Conservation (phyloP, 2,113 vertebrate genomes). For the Gulo gulo region DNA sequence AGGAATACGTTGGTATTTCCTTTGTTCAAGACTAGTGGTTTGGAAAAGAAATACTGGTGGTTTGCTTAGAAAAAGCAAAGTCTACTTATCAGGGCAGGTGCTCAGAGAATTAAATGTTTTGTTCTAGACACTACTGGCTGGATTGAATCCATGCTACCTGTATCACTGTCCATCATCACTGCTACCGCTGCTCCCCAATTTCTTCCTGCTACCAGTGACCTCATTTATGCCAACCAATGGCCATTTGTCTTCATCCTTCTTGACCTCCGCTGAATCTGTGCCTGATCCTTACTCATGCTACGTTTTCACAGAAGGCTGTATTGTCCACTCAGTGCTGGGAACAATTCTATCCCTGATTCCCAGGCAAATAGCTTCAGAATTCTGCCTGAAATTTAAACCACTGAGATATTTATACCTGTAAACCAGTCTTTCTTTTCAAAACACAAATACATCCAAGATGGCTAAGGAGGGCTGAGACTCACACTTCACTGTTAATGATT, state of each 20-base stretch:
- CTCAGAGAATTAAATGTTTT: neutral
- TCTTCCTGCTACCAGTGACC: neutral
- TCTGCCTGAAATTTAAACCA: slow-evolving; percentile 35
- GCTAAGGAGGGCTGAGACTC: neutral
- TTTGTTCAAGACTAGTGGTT: neutral
- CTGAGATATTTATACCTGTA: neutral
- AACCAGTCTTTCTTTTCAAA: neutral
- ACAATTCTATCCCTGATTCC: neutral
- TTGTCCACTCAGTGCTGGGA: slow-evolving; percentile 27
- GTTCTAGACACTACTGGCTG: neutral
- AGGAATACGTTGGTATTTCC: neutral
- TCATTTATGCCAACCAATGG: neutral
- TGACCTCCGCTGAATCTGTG: slow-evolving; percentile 12
- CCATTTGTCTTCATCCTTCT: slow-evolving; percentile 48
- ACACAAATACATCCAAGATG: neutral
- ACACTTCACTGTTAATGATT: neutral
- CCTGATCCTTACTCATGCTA: slow-evolving; percentile 43
- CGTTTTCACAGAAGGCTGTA: slow-evolving; percentile 22
- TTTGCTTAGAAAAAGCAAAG: neutral
- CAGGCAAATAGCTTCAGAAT: slow-evolving; percentile 48
- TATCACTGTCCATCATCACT: neutral
- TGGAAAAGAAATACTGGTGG: neutral
- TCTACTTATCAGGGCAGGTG: neutral
- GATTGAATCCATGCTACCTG: neutral
- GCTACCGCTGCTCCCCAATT: neutral